A percentile compares a stretch with the other conserved stretches of the same genome.
Evolutionary conservation across 2,113 vertebrate genomes (phyloP).

Genomic region (Lates calcarifer): DNA sequence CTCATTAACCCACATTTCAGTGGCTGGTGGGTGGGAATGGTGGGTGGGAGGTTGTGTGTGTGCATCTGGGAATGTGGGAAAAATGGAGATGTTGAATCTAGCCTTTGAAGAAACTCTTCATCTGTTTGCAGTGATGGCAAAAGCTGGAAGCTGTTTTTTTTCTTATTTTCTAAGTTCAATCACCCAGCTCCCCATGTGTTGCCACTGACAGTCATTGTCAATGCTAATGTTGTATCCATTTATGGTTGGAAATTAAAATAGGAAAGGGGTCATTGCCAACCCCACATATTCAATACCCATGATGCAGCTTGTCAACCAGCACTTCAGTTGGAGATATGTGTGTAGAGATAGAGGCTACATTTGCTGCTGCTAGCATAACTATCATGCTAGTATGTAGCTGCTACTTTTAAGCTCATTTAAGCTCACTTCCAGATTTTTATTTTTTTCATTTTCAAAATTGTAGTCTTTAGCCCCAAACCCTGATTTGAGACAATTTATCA

Average conservation of each 20-base stretch:
- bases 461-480: not conserved
- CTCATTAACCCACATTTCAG: constrained; percentile 79
- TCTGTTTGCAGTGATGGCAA: not conserved
- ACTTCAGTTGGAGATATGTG: too few relatives aligned
- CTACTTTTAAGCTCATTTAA: too few relatives aligned
- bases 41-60: not conserved
- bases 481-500: too few relatives aligned
- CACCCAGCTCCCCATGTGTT: not conserved
- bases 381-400: too few relatives aligned
- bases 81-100: constrained; percentile 39
- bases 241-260: not conserved
- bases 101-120: constrained; percentile 47
- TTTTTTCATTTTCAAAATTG: not conserved
- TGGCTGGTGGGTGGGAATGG: constrained; percentile 38
- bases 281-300: too few relatives aligned
- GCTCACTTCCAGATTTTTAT: not conserved
- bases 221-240: constrained; percentile 7
- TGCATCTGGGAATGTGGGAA: constrained; percentile 9
- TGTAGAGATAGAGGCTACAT: too few relatives aligned
- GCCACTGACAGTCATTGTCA: not conserved
- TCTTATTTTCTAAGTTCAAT: constrained; percentile 11
- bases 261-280: not conserved
- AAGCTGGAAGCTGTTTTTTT: constrained; percentile 13
- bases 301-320: too few relatives aligned
- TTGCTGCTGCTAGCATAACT: too few relatives aligned